A percentile compares a stretch with the other conserved stretches of the same genome.
phyloP scores from a whole-genome alignment of 2,888 invertebrate genomes.

The Aquatica leii region DNA sequence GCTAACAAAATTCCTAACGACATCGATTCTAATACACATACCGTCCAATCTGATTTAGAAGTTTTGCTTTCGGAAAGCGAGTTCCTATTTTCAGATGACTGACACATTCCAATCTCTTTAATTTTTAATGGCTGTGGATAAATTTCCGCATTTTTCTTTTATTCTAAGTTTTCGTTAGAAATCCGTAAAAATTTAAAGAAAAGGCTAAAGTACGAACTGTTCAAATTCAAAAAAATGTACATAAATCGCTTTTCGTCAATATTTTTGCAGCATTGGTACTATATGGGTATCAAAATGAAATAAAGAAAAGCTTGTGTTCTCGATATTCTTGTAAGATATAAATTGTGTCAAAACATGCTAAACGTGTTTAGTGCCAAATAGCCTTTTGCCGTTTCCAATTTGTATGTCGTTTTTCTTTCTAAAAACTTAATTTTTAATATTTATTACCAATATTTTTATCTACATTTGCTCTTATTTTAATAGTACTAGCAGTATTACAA shows the following conservation, averaged over 20 bases:
- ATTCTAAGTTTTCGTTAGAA: not conserved
- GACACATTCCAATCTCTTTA: conserved; percentile 47
- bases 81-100: conserved; percentile 64
- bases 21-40: conserved; percentile 67
- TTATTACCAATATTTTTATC: not conserved
- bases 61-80: conserved; percentile 68
- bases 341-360: conserved; percentile 41
- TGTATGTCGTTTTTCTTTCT: conserved; percentile 1
- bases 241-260: conserved; percentile 40
- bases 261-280: conserved; percentile 50
- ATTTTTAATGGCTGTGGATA: conserved; percentile 49
- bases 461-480: conserved; percentile 18
- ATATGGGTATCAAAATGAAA: conserved; percentile 31
- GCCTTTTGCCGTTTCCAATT: conserved; percentile 14
- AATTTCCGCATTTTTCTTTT: conserved; percentile 46
- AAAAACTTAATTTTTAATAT: conserved; percentile 8
- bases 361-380: conserved; percentile 31
- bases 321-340: conserved; percentile 37
- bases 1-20: conserved; percentile 49
- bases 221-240: conserved; percentile 37
- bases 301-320: not conserved
- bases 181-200: conserved; percentile 36
- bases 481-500: conserved; percentile 19
- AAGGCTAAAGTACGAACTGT: conserved; percentile 1
- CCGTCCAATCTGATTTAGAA: conserved; percentile 69